Percentiles rank a stretch among this genome's conserved stretches.
phyloP scores from a whole-genome alignment of 2,888 invertebrate species.

The Patella ulyssiponensis region DNA sequence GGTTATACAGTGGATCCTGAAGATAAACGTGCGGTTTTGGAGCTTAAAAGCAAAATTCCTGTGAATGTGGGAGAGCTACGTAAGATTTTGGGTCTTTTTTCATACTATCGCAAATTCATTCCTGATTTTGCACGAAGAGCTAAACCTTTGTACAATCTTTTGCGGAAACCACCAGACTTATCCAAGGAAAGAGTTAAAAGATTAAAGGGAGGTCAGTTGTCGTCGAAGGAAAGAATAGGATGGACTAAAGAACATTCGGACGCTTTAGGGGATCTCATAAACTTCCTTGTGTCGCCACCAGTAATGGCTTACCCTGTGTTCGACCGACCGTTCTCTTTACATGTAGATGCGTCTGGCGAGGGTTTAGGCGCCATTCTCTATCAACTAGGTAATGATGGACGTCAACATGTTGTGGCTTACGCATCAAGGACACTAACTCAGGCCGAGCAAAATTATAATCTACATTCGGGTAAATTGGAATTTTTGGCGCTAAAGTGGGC shows the following conservation, averaged over 20 bases:
- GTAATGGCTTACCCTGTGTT: slow-evolving; percentile 15
- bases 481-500: slow-evolving; percentile 10
- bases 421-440: slow-evolving; percentile 14
- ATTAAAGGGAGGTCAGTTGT: neutral
- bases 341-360: slow-evolving; percentile 15
- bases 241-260: neutral
- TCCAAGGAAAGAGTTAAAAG: neutral
- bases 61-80: neutral
- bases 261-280: neutral
- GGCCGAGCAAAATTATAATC: slow-evolving; percentile 9
- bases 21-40: slow-evolving; percentile 21
- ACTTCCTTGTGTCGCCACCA: neutral
- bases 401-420: neutral
- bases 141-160: neutral
- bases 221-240: neutral
- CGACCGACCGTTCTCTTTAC: neutral
- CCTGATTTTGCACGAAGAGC: slow-evolving; percentile 21
- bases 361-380: slow-evolving; percentile 16
- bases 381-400: slow-evolving; percentile 1
- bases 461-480: slow-evolving; percentile 14
- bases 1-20: slow-evolving; percentile 25
- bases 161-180: neutral
- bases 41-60: slow-evolving; percentile 10
- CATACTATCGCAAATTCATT: slow-evolving; percentile 18
- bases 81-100: slow-evolving; percentile 10